These are phyloP conservation scores for Channallabes apus DNA, from an alignment of 2,797 vertebrate species.

Conservation along the genomic window DNA sequence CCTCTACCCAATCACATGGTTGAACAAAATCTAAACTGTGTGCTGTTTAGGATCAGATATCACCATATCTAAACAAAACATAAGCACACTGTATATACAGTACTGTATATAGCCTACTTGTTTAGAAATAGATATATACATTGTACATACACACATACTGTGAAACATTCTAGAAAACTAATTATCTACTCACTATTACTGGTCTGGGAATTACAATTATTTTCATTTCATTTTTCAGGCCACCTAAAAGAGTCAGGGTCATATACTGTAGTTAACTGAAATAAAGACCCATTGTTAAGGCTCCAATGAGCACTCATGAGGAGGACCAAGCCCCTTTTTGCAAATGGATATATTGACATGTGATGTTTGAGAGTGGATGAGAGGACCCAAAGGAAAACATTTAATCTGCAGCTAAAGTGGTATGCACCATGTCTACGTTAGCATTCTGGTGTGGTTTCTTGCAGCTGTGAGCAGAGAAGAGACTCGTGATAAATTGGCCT, in stretches of 20 bases:
- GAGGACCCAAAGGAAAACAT: conserved; percentile 42
- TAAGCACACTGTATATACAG: background rate
- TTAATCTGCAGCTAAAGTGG: conserved; percentile 37
- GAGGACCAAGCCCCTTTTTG: conserved; percentile 29
- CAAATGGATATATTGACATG: conserved; percentile 37
- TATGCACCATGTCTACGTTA: conserved; percentile 49
- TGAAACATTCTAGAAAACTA: background rate
- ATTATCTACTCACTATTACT: background rate
- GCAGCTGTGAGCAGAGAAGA: conserved; percentile 49
- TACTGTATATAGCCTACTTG: background rate
- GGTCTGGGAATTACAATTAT: conserved; percentile 5
- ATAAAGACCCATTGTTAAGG: conserved; percentile 10
- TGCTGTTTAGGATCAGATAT: conserved; percentile 8
- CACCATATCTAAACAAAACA: background rate
- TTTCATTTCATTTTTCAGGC: background rate
- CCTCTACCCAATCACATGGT: conserved; percentile 1
- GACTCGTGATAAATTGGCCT: conserved; percentile 21
- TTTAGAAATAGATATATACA: background rate
- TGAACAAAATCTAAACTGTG: background rate
- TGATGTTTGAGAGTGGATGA: conserved; percentile 45
- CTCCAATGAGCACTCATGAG: background rate
- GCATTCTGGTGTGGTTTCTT: conserved; percentile 47
- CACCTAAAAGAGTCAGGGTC: background rate
- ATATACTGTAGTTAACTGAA: background rate
- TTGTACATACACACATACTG: background rate